Conservation (phyloP, 2,797 vertebrate species). For the Microhierax caerulescens region DNA sequence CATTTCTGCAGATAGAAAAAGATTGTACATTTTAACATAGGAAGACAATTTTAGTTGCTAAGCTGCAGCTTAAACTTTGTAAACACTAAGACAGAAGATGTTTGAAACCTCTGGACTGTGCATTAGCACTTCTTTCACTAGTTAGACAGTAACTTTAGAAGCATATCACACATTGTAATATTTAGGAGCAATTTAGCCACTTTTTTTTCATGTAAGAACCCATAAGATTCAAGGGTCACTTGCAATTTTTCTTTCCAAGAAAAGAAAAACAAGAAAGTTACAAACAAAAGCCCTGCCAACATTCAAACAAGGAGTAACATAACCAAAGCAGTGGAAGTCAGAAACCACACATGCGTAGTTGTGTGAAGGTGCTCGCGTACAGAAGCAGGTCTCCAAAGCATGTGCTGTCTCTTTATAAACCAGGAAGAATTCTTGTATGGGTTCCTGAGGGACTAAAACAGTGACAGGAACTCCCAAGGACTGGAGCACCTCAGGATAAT, state of each 20-base stretch:
- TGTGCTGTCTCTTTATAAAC: not conserved
- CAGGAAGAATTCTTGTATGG: not conserved
- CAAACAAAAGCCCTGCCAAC: not conserved
- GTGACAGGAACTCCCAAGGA: not conserved
- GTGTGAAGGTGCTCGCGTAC: not conserved
- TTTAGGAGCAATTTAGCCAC: not conserved
- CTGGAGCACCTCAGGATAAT: not conserved
- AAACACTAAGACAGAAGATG: not conserved
- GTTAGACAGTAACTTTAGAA: not conserved
- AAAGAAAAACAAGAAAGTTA: not conserved
- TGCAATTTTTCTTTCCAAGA: not conserved
- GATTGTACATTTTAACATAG: not conserved
- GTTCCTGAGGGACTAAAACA: not conserved
- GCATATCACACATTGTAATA: not conserved
- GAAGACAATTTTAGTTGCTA: not conserved
- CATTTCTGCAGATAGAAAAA: not conserved
- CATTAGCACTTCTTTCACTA: not conserved
- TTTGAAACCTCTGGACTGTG: not conserved
- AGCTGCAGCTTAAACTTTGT: not conserved
- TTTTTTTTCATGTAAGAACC: not conserved
- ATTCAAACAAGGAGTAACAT: not conserved
- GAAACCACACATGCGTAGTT: not conserved
- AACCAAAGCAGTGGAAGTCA: not conserved
- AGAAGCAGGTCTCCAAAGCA: not conserved
- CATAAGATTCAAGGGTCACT: not conserved